These are phyloP conservation scores for Tolmerus cingulatus DNA, from an alignment of 2,888 invertebrate genomes.

Conservation along the genomic window DNA sequence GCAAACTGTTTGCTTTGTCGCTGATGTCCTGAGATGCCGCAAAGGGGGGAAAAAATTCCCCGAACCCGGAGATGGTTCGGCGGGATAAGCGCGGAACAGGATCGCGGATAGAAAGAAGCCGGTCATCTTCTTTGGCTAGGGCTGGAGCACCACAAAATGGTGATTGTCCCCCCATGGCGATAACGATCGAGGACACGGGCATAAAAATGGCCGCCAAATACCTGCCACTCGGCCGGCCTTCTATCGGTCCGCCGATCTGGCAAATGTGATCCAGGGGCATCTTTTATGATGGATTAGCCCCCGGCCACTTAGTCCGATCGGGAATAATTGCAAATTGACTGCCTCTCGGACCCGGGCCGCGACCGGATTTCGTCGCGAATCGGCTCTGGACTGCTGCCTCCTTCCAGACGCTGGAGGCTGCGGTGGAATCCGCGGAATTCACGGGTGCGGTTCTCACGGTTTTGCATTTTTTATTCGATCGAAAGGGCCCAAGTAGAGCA, in stretches of 20 bases:
- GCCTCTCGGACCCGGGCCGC: background rate
- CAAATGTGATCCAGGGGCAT: background rate
- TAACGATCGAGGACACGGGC: slow-evolving; percentile 2
- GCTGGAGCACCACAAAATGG: slow-evolving; percentile 6
- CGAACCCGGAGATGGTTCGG: slow-evolving; percentile 5
- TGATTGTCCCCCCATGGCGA: slow-evolving; percentile 12
- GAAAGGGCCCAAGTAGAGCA: background rate
- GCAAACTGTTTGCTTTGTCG: background rate
- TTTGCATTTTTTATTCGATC: background rate
- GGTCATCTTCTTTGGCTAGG: background rate
- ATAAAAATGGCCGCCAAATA: slow-evolving; percentile 17
- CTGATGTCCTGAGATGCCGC: background rate
- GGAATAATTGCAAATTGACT: background rate
- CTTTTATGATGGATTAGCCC: background rate
- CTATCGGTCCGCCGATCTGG: background rate
- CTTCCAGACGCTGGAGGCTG: background rate
- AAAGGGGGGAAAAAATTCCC: background rate
- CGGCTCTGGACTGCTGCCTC: background rate
- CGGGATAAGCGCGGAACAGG: background rate
- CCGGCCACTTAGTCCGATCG: background rate
- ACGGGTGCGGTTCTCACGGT: slow-evolving; percentile 34
- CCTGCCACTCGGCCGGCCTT: background rate
- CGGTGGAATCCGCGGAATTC: slow-evolving; percentile 25
- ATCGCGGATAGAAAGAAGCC: slow-evolving; percentile 7
- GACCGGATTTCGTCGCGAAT: background rate